These are phyloP conservation scores for Xiphophorus birchmanni DNA, from an alignment of 2,797 vertebrate genomes.

Conservation along the genomic window DNA sequence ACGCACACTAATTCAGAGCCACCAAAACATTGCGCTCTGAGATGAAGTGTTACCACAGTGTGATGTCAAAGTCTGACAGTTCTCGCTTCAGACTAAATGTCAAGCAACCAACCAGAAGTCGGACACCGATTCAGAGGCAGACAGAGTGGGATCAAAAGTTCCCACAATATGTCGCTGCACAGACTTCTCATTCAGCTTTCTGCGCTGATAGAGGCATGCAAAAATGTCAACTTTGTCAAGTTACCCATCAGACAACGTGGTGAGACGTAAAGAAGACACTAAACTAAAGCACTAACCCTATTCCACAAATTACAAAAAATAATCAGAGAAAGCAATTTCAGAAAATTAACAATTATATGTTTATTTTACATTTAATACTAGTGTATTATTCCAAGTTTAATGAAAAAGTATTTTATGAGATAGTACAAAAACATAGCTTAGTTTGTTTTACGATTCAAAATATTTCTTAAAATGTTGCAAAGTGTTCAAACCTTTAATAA, in stretches of 20 bases:
- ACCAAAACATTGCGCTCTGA: not conserved
- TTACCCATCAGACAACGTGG: not conserved
- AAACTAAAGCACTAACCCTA: not conserved
- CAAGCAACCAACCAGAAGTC: constrained; percentile 15
- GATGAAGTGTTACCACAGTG: not conserved
- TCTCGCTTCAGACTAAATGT: constrained; percentile 39
- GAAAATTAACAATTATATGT: not conserved
- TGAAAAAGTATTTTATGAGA: not conserved
- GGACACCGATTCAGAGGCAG: constrained; percentile 13
- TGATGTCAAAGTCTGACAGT: constrained; percentile 6
- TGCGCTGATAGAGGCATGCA: constrained; percentile 3
- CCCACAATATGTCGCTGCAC: constrained; percentile 17
- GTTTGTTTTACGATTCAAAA: not conserved
- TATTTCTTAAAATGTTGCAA: not conserved
- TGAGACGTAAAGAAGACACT: not conserved
- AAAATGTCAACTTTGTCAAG: constrained; percentile 11
- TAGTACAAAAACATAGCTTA: not conserved
- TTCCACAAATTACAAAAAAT: not conserved
- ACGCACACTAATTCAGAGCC: not conserved
- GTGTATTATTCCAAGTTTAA: not conserved
- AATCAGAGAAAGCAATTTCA: not conserved
- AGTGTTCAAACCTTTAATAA: not conserved
- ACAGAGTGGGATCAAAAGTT: constrained; percentile 57
- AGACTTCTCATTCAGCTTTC: constrained; percentile 19
- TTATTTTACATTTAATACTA: not conserved